Base-by-base conservation (phyloP, 2,888 invertebrate genomes). In the Prosopocoilus inquinatus region DNA sequence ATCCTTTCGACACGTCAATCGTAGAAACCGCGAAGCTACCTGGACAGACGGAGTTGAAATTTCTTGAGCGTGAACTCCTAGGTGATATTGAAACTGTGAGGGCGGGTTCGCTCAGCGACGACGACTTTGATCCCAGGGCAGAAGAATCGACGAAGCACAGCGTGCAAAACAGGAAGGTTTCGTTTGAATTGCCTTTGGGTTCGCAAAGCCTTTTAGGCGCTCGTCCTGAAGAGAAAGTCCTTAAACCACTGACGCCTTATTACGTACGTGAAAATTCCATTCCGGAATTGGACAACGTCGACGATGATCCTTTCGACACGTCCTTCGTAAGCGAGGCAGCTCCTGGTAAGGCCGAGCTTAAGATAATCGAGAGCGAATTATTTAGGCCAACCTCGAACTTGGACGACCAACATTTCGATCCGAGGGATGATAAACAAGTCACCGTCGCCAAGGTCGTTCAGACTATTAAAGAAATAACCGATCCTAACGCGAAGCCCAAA, bases 1-100 rank as follows among this genome's bases (percentile, higher is more conserved):
- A 94, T 78, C 94, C 94, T 0, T 94, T 94, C 67, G 94, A 94
- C 70, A 94, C 94, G 0, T 91, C 92, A 0, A 83, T 85, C 33
- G 84, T 91, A 2, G 85, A 86, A 66, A 81, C 82, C 50, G 82
- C 88, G 34, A 84, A 87, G 43, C 85, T 87, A 51, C 90, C 91
- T 0, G 91, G 91, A 36, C 86, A 84, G 74, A 84, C 88, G 4
- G 92, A 93, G 75, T 73, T 92, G 2, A 90, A 90, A 71, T 84
- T 88, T 65, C 76, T 92, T 39, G 92, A 91, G 75, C 83, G 87
- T 69, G 91, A 92, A 74, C 75, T 92, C 9, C 80, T 92, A 1
- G 83, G 84, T 9, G 79, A 81, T 39, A 73, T 75, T 33, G 61
- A 64, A 3, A 76, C 80, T 47, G 20, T 7, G 5, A 28, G 20